Base-by-base conservation (phyloP, 2,113 vertebrate species). In the Bubo scandiacus region DNA sequence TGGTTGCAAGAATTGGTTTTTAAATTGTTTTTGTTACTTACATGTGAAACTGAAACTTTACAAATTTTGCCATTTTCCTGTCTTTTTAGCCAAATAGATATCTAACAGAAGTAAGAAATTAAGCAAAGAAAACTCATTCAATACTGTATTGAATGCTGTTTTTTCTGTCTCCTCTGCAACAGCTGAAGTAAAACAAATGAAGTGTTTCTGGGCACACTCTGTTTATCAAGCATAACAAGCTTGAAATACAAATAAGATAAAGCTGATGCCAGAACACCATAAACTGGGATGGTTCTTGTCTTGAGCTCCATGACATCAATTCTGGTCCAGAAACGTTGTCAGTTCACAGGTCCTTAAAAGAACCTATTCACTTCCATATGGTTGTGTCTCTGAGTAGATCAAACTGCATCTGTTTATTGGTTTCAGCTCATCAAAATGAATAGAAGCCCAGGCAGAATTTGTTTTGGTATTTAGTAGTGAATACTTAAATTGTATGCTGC, bases 141-240 rank as follows among this genome's bases (percentile, higher is more conserved):
- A 6, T 90, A 32, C 11, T 0, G 0, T 16, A 62, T 58, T 72
- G 75, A 75, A 54, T 0, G 0, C 27, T 70, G 0, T 59, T 89
- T 77, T 75, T 17, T 54, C 32, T 70, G 25, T 84, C 52, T 93
- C 19, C 52, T 81, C 30, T 92, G 68, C 15, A 63, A 55, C 59
- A 92, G 57, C 86, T 83, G 47, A 84, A 92, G 30, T 91, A 75
- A 86, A 93, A 81, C 30, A 81, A 88, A 85, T 67, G 15, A 52
- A 88, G 65, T 88, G 54, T 62, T 91, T 90, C 66, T 91, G 61
- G 54, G 89, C 16, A 9, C 57, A 68, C 45, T 87, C 61, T 82
- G 70, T 85, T 94, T 94, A 77, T 91, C 89, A 95, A 70, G 70
- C 73, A 70, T 91, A 94, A 87, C 63, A 71, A 72, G 87, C 49